Evolutionary conservation across 2,797 vertebrate species (phyloP).

Genomic region (Sciurus carolinensis): DNA sequence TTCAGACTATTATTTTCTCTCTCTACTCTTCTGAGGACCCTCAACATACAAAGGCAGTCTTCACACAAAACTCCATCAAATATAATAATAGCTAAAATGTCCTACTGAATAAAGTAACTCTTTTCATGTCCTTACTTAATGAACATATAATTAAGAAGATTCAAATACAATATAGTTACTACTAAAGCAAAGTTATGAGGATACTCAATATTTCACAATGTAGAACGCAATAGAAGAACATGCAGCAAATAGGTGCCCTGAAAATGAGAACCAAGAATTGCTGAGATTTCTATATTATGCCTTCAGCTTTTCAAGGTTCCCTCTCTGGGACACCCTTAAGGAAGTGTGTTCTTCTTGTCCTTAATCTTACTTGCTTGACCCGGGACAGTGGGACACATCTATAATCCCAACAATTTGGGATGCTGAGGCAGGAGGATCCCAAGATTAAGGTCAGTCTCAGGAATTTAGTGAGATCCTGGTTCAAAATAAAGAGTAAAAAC

Average conservation of each 20-base stretch:
- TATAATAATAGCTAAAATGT: background rate
- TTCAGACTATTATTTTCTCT: background rate
- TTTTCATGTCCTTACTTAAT: background rate
- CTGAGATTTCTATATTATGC: background rate
- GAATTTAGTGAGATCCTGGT: no score
- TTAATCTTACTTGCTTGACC: background rate
- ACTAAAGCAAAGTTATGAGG: background rate
- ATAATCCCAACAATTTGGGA: no score
- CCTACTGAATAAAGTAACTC: background rate
- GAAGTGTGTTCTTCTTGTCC: background rate
- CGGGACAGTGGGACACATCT: no score
- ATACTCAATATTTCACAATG: background rate
- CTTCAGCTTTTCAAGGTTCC: slow-evolving; percentile 44
- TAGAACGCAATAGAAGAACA: background rate
- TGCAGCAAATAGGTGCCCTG: background rate
- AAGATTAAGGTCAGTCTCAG: no score
- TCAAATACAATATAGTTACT: background rate
- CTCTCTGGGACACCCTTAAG: background rate
- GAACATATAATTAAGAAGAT: background rate
- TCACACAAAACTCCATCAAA: background rate
- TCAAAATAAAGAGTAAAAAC: no score
- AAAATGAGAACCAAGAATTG: slow-evolving; percentile 59
- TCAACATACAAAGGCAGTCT: background rate
- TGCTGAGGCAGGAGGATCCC: no score
- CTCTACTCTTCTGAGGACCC: background rate